Evolutionary conservation across 2,797 vertebrate genomes (phyloP).

Genomic region (Squalus acanthias): DNA sequence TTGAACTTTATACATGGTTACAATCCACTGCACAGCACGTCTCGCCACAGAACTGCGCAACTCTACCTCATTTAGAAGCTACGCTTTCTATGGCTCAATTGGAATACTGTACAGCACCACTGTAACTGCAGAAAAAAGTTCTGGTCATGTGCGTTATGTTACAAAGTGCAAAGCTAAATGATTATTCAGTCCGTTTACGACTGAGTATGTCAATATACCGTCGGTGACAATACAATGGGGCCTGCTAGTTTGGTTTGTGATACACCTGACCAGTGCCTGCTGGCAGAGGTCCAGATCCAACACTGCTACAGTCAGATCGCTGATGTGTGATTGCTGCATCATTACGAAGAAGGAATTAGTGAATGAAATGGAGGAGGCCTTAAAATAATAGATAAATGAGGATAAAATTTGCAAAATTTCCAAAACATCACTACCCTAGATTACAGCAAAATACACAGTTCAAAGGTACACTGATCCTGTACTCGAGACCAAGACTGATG

Average conservation of each 20-base stretch:
- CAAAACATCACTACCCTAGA: background rate
- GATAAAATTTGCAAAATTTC: background rate
- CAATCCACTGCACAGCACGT: background rate
- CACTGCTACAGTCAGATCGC: too few relatives aligned
- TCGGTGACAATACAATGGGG: background rate
- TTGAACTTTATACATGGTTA: background rate
- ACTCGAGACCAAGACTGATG: background rate
- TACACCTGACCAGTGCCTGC: too few relatives aligned
- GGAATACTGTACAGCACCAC: background rate
- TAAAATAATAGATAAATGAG: background rate
- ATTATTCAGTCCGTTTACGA: background rate
- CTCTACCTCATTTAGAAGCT: background rate
- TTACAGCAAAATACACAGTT: background rate
- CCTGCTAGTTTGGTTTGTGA: background rate
- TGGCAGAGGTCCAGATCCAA: background rate
- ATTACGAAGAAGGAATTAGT: background rate
- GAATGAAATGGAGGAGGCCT: background rate
- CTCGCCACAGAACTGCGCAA: background rate
- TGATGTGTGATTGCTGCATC: background rate
- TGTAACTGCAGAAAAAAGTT: background rate
- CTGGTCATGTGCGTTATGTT: background rate
- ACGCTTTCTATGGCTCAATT: background rate
- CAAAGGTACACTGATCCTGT: background rate
- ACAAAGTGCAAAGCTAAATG: background rate
- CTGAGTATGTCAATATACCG: background rate